Percentiles rank a stretch among this genome's conserved stretches.
Conservation (phyloP, 2,113 vertebrate species). For the Mesoclemmys tuberculata region DNA sequence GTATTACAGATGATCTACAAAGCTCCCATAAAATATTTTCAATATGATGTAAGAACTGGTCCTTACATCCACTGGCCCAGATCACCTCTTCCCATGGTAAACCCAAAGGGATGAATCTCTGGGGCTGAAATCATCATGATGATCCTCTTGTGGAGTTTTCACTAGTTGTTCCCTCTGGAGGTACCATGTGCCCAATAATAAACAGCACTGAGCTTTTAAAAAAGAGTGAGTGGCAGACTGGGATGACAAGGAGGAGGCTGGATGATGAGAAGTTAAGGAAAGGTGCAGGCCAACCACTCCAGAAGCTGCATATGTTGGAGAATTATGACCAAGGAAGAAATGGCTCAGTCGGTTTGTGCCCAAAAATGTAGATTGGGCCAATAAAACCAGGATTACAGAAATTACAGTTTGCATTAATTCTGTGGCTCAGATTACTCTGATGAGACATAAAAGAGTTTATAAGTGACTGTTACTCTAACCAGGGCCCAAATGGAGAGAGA, state of each 20-base stretch:
- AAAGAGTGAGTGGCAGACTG: not conserved
- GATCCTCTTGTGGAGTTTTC: not conserved
- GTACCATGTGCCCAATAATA: not conserved
- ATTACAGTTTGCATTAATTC: not conserved
- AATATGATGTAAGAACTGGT: not conserved
- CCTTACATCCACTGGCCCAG: not conserved
- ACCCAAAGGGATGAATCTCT: not conserved
- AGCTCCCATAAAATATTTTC: not conserved
- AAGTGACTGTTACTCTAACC: not conserved
- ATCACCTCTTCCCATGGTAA: not conserved
- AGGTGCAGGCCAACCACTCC: not conserved
- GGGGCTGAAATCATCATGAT: not conserved
- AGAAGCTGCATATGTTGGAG: not conserved
- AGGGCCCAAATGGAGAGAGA: not conserved
- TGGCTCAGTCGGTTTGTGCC: not conserved
- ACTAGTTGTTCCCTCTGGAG: not conserved
- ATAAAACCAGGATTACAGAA: not conserved
- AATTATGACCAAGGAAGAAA: not conserved
- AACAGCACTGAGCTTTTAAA: not conserved
- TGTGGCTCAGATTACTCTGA: not conserved
- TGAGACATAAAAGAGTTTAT: not conserved
- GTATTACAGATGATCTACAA: not conserved
- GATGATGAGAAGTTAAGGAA: not conserved
- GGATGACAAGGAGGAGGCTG: not conserved
- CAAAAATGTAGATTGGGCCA: not conserved